Evolutionary conservation across 2,888 invertebrate genomes (phyloP), one percentile per base, ranked within the genome.

Genomic region (Dinocampus coccinellae): DNA sequence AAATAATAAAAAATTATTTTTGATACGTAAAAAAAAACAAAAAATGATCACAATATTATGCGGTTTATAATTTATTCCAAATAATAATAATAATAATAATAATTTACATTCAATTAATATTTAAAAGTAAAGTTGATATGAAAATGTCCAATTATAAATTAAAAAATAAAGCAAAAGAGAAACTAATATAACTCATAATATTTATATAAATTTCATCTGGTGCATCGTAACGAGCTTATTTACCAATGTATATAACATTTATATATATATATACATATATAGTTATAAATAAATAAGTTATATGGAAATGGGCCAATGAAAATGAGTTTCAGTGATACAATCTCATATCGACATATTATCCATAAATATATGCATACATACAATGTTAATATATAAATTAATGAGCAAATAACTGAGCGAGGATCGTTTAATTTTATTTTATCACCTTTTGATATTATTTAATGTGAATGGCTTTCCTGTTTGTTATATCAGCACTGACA

Each of bases 401-500:
- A 47, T 47, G 47, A 47, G 47, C 39, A 13, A 29, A 22, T 11
- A 11, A n/a, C 13, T 20, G 67, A 36, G 36, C 57, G 20, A 13
- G 4, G 26, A 42, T 16, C 60, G 58, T 52, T 68, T 58, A 58
- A 26, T 69, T 69, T 62, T 61, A 52, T 69, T 69, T 60, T 60
- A 53, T 52, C 47, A 29, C 60, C 22, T n/a, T 47, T 63, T 42
- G 42, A 42, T 42, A 24, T 24, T 42, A 39, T 63, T 63, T 42
- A 16, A 63, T 29, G 63, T 42, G 47, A 63, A 63, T 63, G 63
- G 42, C 42, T 63, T 64, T 64, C 53, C 53, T 34, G 52, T 64
- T 64, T 63, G 55, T 57, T 55, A 55, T 29, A 63, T 63, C 73
- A 75, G 81, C 78, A 20, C 80, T 82, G 69, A 80, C 78, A 16